Base-by-base conservation (phyloP, 2,888 invertebrate genomes). In the Drosophila nigricruria region DNA sequence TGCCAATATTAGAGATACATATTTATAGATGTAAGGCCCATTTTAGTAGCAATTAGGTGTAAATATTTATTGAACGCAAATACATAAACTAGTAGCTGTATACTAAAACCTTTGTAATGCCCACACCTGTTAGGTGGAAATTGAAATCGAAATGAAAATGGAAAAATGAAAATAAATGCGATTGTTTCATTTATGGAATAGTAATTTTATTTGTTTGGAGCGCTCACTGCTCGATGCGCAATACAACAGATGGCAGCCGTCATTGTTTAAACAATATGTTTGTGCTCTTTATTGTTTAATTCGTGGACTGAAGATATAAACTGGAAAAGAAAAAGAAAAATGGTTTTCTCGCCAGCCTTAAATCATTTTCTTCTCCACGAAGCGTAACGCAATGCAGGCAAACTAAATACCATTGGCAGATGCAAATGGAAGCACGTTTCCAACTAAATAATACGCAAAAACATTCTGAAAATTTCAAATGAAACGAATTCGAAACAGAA, bases 221-320 rank as follows among this genome's bases (percentile, higher is more conserved):
- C 62, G 58, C 54, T 75, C 49, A 14, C 50, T 67, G 47, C 6
- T 73, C 58, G 57, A n/a, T 54, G 60, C 58, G 82, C 61, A 74
- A 66, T 69, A 56, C 52, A 77, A 67, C 82, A 83, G 59, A 81
- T 77, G 84, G 62, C 62, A 69, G 63, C 50, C 66, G 57, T 66
- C 54, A 62, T 68, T 79, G 71, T 81, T 86, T 82, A 83, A 52
- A 52, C 50, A 34, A 52, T 34, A 1, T 20, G 4, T 34, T 50
- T 16, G 23, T 23, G 9, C 23, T 50, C 2, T 6, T 18, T 49
- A 8, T 49, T 30, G 49, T 49, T 54, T 45, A 40, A 18, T 30
- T 34, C 23, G 61, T 32, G 34, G 25, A 62, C 47, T 64, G 54
- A 32, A 65, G 40, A 16, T 73, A 52, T 56, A 53, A 67, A 53